Evolutionary conservation across 1,140 invertebrate species (phyloP), one percentile per base, ranked within the genome.

Genomic region (Medauroidea extradentata): DNA sequence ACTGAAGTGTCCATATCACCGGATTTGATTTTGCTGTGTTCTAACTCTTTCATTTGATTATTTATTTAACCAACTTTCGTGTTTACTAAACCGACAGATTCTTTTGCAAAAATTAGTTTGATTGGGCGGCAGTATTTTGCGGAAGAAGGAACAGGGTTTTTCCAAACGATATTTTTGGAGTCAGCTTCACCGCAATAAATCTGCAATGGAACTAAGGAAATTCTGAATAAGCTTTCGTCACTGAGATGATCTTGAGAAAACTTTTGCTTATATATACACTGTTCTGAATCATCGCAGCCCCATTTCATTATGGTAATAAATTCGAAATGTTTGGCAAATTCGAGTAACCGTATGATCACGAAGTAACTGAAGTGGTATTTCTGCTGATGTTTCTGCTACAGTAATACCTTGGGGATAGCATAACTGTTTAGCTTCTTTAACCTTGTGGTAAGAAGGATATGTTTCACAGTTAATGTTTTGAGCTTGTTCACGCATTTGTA

Each of bases 261-360:
- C 19, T 44, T 60, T 61, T 61, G 59, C 39, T 57, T 48, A 25
- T 61, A 61, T 39, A 19, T 11, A 49, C 23, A n/a, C 13, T 61
- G 59, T 18, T 42, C 16, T 21, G 59, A 1, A 1, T 48, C 59
- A 60, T 60, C 59, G 13, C 25, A 34, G 11, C 29, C 29, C 29
- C 29, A 34, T 34, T 34, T 34, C 11, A 34, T 11, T 7, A n/a
- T n/a, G n/a, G n/a, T n/a, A 34, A 34, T 34, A 34, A 34, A 34
- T 34, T 34, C 11, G 11, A 34, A 34, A 11, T 34, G 29, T 11
- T 34, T 34, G 4, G 29, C 29, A 11, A 7, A 34, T 7, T 34
- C 4, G 4, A 7, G 29, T 34, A 7, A 34, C 29, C 4, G 29
- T 34, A 11, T 34, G 29, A 11, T 34, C 29, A 4, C 4, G 4